Evolutionary conservation across 2,888 invertebrate genomes (phyloP), one percentile per base, ranked within the genome.

Genomic region (Orchesellides sinensis): DNA sequence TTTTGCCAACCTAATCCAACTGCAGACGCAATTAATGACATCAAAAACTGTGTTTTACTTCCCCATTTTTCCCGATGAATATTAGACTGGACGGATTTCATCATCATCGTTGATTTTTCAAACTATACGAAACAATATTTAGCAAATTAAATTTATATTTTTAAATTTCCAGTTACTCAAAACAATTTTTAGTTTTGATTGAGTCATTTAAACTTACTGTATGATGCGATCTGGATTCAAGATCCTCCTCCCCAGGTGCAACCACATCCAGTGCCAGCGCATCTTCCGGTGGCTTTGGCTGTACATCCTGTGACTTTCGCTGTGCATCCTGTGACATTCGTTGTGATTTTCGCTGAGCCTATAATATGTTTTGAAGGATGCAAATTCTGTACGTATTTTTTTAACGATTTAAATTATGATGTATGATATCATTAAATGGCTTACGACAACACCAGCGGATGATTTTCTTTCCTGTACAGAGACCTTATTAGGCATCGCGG

Each of bases 1-100:
- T 75, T 66, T n/a, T n/a, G n/a, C n/a, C n/a, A n/a, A n/a, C 75
- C 66, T 17, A 75, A 19, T 10, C 75, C 66, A 12, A 75, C 75
- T 2, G 75, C 65, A 52, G 40, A 45, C 0, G 75, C 75, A 23
- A 75, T 75, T 23, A 56, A 68, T 12, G 61, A 59, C 77, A 78
- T 78, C 17, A 78, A 32, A 49, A 78, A 78, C 17, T 78, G 47
- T 21, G 19, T 69, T 29, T 45, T 47, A 40, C 59, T 78, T 17
- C 77, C 77, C 77, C 77, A 78, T 49, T 59, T 78, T 19, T 78
- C 77, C 6, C 77, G 29, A n/a, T 1, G 40, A 35, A 40, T 19
- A 56, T 2, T 32, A 0, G 52, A 49, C 5, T 14, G 19, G 0
- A 12, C 14, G 6, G 73, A 73, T 14, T 21, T 56, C 32, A 73